Evolutionary conservation across 2,888 invertebrate genomes (phyloP), one percentile per base, ranked within the genome.

Genomic region (Hypomecis punctinalis): DNA sequence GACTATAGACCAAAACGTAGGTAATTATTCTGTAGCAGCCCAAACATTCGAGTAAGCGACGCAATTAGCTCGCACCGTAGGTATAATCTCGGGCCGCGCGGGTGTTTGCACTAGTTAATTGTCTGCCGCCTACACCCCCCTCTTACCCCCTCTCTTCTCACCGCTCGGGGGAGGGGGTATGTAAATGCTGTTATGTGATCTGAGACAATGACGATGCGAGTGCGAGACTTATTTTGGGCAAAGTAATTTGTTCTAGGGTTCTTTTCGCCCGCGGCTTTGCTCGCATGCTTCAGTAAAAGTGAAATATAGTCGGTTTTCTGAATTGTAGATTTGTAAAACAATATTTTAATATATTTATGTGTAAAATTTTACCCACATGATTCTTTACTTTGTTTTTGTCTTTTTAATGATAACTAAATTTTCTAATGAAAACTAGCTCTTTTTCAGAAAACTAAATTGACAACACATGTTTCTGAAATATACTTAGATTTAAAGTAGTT

Each of bases 101-200:
- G 71, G 71, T 86, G 83, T 86, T 86, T 85, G 79, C 76, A 63
- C 73, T 67, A 67, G 78, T 75, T 87, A 86, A 88, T 88, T 84
- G 83, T 78, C 55, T 80, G 74, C 75, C 76, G 75, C 77, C 79
- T 69, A 69, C 72, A 49, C 64, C 61, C 61, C 53, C 40, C 10
- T 3, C 3, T 23, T 23, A 23, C 43, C 10, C 43, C 33, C 55
- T 11, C 59, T 10, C 40, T 10, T 11, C 43, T 43, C 5, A 11
- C 23, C 7, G 86, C 85, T 33, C 8, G 7, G 87, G 83, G 70
- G 57, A 51, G 51, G 53, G 76, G 78, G 74, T 77, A 63, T 78
- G 66, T 61, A 63, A 66, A 71, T 64, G 62, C 48, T 66, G 59
- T 59, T 60, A 69, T 67, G 54, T 69, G 67, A 63, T 69, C 59